phyloP scores from a whole-genome alignment of 2,797 vertebrate genomes.

The Vespertilio murinus region DNA sequence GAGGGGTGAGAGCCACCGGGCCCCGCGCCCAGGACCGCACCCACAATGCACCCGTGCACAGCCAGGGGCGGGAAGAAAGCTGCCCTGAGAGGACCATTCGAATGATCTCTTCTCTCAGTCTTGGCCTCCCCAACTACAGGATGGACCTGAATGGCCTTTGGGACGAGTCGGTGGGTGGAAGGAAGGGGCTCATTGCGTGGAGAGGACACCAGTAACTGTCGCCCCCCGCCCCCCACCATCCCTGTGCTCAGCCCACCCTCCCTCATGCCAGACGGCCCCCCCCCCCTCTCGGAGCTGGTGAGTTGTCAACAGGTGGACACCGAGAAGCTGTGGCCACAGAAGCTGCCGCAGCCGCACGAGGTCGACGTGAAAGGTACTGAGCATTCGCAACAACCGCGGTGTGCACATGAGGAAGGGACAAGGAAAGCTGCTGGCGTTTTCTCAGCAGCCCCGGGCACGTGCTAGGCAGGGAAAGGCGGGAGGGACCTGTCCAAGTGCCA shows the following conservation, averaged over 20 bases:
- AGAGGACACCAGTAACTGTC: not conserved
- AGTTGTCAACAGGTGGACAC: not conserved
- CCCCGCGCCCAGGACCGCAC: not conserved
- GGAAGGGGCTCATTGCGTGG: not conserved
- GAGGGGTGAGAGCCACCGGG: not conserved
- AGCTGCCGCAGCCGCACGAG: not conserved
- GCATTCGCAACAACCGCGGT: accelerated
- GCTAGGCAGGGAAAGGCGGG: not conserved
- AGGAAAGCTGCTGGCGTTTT: not conserved
- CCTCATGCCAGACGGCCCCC: conserved; percentile 67
- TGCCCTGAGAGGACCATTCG: not conserved
- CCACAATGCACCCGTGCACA: not conserved
- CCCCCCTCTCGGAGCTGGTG: not conserved
- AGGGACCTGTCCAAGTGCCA: not conserved
- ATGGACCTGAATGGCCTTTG: not conserved
- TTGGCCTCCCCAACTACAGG: not conserved
- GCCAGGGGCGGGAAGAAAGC: not conserved
- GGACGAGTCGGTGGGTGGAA: not conserved
- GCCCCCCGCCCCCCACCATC: no score
- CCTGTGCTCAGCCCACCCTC: not conserved
- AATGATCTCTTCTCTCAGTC: not conserved
- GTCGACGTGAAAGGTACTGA: not conserved
- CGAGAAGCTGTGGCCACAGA: not conserved
- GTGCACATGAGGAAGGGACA: no score
- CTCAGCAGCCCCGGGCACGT: not conserved